Percentiles rank a stretch among this genome's conserved stretches.
These are phyloP conservation scores for Gallinago solitaria DNA, from an alignment of 2,797 vertebrate genomes.

Conservation along the genomic window DNA sequence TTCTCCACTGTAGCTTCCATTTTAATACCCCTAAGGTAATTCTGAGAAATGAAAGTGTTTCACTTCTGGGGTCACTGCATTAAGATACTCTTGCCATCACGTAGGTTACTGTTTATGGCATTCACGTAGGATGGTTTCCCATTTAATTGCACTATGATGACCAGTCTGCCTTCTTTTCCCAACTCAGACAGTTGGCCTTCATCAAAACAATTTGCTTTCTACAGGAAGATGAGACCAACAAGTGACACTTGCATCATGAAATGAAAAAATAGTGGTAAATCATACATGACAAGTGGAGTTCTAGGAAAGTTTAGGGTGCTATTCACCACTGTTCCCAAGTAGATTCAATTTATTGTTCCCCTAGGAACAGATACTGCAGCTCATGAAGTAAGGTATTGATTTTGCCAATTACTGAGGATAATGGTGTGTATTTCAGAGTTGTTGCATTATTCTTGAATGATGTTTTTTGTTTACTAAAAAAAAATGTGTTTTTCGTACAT, in stretches of 20 bases:
- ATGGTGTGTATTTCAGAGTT: neutral
- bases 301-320: slow-evolving; percentile 14
- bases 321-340: neutral
- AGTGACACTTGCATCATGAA: neutral
- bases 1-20: neutral
- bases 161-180: neutral
- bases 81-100: neutral
- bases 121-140: neutral
- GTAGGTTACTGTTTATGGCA: neutral
- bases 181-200: neutral
- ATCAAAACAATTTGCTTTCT: slow-evolving; percentile 51
- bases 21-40: slow-evolving; percentile 3
- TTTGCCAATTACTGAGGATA: slow-evolving; percentile 23
- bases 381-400: slow-evolving; percentile 1
- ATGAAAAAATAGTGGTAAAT: slow-evolving; percentile 27
- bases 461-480: neutral
- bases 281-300: slow-evolving; percentile 32
- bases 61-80: neutral
- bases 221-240: slow-evolving; percentile 4
- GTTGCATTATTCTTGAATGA: neutral
- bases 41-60: neutral
- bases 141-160: slow-evolving; percentile 5
- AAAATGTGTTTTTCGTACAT: neutral
- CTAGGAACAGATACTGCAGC: neutral
- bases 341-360: neutral